phyloP scores from a whole-genome alignment of 64 coral and sea anemone species.

The Porites lutea region DNA sequence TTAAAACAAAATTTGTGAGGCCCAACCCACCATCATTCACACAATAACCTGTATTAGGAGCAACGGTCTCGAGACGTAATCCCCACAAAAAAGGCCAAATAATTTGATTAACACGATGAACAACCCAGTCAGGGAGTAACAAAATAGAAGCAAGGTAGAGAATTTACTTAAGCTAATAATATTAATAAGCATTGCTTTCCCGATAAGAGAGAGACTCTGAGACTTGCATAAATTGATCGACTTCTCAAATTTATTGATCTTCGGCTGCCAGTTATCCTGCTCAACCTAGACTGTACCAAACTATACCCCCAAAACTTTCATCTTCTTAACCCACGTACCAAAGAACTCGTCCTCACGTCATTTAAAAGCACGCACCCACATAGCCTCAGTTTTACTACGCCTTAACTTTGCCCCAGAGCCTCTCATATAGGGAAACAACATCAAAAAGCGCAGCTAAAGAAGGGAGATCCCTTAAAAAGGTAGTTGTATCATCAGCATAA shows the following conservation, averaged over 20 bases:
- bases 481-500: background rate
- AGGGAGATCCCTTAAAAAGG: background rate
- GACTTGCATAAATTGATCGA: slow-evolving; percentile 13
- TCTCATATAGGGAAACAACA: too few relatives aligned
- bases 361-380: background rate
- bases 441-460: too few relatives aligned
- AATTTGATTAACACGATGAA: background rate
- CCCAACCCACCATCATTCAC: background rate
- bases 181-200: background rate
- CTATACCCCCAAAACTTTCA: background rate
- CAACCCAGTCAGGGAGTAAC: background rate
- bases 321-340: background rate
- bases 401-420: background rate
- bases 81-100: slow-evolving; percentile 17
- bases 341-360: background rate
- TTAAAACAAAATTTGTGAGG: background rate
- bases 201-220: background rate
- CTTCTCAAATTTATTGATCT: background rate
- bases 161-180: background rate
- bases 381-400: background rate
- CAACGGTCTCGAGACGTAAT: background rate
- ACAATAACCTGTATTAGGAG: background rate
- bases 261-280: background rate
- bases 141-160: background rate
- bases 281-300: background rate